phyloP scores from a whole-genome alignment of 37 sponge, comb jelly and placozoan species.

The Beroe forskalii region DNA sequence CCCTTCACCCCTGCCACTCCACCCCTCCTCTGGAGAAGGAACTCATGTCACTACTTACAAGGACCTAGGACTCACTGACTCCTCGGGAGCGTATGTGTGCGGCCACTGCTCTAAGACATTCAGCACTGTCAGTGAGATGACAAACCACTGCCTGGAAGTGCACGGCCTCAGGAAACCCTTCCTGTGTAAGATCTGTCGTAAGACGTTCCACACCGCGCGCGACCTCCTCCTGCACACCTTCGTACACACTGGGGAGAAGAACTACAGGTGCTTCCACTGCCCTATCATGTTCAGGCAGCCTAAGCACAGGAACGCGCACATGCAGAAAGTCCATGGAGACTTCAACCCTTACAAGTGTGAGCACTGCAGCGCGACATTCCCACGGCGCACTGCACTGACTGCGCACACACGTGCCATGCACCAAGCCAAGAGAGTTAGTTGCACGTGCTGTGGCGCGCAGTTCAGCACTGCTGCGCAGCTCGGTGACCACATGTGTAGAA shows the following conservation, averaged over 20 bases:
- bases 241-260: slow-evolving; percentile 21
- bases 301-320: slow-evolving; percentile 5
- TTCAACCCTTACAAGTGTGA: slow-evolving; percentile 25
- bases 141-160: neutral
- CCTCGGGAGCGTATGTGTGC: slow-evolving; percentile 12
- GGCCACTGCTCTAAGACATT: neutral
- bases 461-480: too few relatives aligned
- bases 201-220: neutral
- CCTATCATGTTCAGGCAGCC: slow-evolving; percentile 13
- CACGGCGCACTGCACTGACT: neutral
- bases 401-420: neutral
- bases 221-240: slow-evolving; percentile 33
- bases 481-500: too few relatives aligned
- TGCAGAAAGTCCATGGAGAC: neutral
- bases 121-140: neutral
- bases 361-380: neutral
- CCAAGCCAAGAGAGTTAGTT: too few relatives aligned
- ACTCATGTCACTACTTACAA: neutral
- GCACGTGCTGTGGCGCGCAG: too few relatives aligned
- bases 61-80: slow-evolving; percentile 8
- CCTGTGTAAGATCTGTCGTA: neutral
- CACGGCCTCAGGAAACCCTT: slow-evolving; percentile 2
- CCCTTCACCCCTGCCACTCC: neutral
- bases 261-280: slow-evolving; percentile 4
- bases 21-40: too few relatives aligned